phyloP scores from a whole-genome alignment of 2,797 vertebrate species.

The Danio choprae region DNA sequence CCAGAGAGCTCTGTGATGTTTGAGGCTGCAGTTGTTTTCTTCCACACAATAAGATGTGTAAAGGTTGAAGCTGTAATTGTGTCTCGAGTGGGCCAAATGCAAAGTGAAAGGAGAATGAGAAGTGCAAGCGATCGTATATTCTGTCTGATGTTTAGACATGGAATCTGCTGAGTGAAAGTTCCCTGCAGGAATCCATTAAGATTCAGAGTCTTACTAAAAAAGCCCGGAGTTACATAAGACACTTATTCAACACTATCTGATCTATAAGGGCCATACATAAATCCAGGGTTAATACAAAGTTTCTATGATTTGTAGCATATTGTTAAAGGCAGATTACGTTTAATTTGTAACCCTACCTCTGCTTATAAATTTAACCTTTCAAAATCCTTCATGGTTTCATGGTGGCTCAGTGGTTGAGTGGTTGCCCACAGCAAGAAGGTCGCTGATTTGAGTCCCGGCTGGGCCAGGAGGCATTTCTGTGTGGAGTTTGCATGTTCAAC shows the following conservation, averaged over 20 bases:
- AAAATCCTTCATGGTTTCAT: no score
- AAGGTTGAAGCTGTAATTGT: constrained; percentile 72
- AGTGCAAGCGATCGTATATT: constrained; percentile 75
- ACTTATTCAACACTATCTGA: constrained; percentile 21
- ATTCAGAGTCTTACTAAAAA: constrained; percentile 74
- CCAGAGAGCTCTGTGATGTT: constrained; percentile 23
- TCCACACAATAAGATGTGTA: constrained; percentile 61
- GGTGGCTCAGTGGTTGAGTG: no score
- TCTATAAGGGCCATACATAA: constrained; percentile 9
- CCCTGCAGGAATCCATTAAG: constrained; percentile 76
- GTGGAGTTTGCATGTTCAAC: no score
- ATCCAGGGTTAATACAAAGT: no score
- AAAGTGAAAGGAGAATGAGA: constrained; percentile 66
- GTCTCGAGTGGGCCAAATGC: constrained; percentile 74
- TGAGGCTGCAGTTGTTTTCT: constrained; percentile 66
- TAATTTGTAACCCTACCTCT: no score
- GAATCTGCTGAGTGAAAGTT: constrained; percentile 74
- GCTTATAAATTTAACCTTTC: no score
- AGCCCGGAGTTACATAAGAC: constrained; percentile 74
- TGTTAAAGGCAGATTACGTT: no score
- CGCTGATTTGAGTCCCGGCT: no score
- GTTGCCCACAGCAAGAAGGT: no score
- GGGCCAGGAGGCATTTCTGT: no score
- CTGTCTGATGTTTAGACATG: constrained; percentile 77
- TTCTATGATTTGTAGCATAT: neutral